Conservation (phyloP, 2,888 invertebrate species). For the Pyrochroa serraticornis region DNA sequence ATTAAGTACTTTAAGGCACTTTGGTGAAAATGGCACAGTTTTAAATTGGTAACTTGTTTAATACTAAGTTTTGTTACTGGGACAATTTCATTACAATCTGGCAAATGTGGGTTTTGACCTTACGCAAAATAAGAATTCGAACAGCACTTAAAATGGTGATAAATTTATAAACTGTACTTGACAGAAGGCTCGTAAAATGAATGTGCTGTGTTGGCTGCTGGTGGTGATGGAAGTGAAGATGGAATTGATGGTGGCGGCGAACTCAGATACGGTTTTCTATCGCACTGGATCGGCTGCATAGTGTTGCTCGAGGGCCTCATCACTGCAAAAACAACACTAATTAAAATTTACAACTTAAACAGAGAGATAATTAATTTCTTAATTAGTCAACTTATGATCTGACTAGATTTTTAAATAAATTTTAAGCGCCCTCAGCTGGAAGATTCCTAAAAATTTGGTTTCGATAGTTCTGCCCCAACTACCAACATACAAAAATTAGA, state of each 20-base stretch:
- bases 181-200: slow-evolving; percentile 52
- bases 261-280: slow-evolving; percentile 64
- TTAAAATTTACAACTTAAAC: not conserved
- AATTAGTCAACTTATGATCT: not conserved
- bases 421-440: too few species aligned
- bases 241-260: slow-evolving; percentile 60
- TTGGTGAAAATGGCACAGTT: not conserved
- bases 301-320: slow-evolving; percentile 50
- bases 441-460: not conserved
- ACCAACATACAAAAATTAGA: too few species aligned
- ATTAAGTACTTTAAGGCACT: not conserved
- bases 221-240: slow-evolving; percentile 59
- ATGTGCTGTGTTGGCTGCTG: slow-evolving; percentile 57
- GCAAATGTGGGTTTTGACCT: too few species aligned
- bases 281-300: slow-evolving; percentile 60
- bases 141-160: not conserved
- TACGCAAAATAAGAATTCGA: too few species aligned
- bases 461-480: too few species aligned
- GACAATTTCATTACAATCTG: too few species aligned
- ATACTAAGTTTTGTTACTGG: too few species aligned
- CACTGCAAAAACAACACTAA: slow-evolving; percentile 46
- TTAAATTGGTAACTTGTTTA: too few species aligned
- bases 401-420: too few species aligned
- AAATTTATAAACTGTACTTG: slow-evolving; percentile 46
- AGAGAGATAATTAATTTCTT: not conserved